These are phyloP conservation scores for Philypnodon macrostomus DNA, from an alignment of 2,797 vertebrate genomes.

Conservation along the genomic window DNA sequence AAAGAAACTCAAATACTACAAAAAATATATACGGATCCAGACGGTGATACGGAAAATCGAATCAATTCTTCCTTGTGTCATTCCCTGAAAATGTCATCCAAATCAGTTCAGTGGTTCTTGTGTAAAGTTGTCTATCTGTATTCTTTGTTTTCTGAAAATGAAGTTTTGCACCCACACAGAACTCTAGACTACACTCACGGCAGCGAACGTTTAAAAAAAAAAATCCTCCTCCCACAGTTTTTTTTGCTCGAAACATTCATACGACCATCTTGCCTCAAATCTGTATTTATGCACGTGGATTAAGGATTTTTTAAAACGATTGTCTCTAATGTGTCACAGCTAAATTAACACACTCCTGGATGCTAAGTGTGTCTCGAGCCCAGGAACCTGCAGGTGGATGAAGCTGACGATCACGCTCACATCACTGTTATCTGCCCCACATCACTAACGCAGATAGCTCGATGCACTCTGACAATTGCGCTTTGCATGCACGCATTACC, in stretches of 20 bases:
- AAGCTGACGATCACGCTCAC: constrained; percentile 22
- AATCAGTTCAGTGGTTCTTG: no score
- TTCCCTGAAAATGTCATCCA: no score
- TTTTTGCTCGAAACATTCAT: constrained; percentile 62
- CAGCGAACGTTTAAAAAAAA: constrained; percentile 6
- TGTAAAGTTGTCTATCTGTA: no score
- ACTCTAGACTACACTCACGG: constrained; percentile 14
- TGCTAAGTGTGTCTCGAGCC: constrained; percentile 22
- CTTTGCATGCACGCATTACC: constrained; percentile 18
- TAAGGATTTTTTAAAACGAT: constrained; percentile 10
- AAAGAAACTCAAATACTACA: no score
- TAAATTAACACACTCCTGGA: constrained; percentile 2
- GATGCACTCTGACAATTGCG: constrained; percentile 28
- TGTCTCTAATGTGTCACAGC: constrained; percentile 6
- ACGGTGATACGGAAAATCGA: no score
- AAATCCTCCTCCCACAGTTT: constrained; percentile 49
- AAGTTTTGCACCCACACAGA: constrained; percentile 16
- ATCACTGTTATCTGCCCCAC: constrained; percentile 42
- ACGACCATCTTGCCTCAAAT: constrained; percentile 33
- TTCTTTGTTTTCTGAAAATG: no score
- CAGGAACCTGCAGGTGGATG: constrained; percentile 54
- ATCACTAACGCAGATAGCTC: constrained; percentile 29
- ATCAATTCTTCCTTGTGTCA: no score
- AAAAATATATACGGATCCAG: no score
- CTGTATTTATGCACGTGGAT: constrained; percentile 24